These are phyloP conservation scores for Drosophila mercatorum DNA, from an alignment of 2,888 invertebrate species.

Conservation along the genomic window DNA sequence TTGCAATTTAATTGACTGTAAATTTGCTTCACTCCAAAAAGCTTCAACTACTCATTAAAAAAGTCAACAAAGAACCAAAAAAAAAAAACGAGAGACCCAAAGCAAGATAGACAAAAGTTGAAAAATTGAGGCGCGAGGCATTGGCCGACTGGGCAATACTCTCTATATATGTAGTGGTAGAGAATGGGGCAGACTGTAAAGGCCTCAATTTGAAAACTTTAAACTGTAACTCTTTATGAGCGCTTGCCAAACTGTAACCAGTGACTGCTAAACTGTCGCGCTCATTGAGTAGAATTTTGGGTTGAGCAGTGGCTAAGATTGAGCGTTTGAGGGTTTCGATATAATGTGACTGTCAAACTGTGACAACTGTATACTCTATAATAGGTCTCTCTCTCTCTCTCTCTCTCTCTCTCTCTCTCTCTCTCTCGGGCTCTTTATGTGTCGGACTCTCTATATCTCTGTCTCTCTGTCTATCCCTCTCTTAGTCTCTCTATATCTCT, in stretches of 20 bases:
- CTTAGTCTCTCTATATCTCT: neutral
- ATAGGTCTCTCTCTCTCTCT: neutral
- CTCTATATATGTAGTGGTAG: neutral
- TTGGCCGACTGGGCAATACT: neutral
- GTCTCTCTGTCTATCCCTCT: too few relatives aligned
- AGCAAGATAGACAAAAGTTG: neutral
- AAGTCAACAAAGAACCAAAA: conserved; percentile 18
- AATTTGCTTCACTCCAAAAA: conserved; percentile 70
- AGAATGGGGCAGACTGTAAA: neutral
- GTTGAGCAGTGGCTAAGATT: neutral
- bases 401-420: neutral
- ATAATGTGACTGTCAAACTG: neutral
- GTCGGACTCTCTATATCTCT: too few relatives aligned
- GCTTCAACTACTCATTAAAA: conserved; percentile 75
- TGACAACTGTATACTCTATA: neutral
- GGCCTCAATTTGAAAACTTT: neutral
- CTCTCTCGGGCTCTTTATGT: neutral
- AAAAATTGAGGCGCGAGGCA: neutral
- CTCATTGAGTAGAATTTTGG: too few relatives aligned
- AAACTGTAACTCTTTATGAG: neutral
- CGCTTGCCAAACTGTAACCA: neutral
- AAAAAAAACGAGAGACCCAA: neutral
- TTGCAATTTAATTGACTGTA: conserved; percentile 74
- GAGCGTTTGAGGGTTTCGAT: neutral
- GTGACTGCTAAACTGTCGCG: neutral